Conservation (phyloP, 2,888 invertebrate genomes). For the Notodonta dromedarius region DNA sequence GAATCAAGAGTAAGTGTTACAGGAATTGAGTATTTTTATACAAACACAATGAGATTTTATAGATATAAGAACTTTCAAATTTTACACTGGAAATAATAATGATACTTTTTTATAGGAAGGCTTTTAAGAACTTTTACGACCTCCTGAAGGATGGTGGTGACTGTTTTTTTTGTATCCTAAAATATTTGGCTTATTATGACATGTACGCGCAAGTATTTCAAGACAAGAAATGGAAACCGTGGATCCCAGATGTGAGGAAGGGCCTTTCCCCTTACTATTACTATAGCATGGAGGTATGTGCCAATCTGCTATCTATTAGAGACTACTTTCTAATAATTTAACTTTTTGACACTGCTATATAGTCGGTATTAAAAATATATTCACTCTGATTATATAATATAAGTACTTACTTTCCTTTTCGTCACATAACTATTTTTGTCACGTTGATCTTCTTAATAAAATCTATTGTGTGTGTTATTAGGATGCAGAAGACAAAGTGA, state of each 20-base stretch:
- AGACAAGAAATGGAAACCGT: not conserved
- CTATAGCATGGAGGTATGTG: not conserved
- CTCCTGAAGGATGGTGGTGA: not conserved
- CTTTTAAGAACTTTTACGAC: not conserved
- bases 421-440: too few relatives aligned
- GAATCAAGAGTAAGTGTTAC: constrained; percentile 1
- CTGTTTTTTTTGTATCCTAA: not conserved
- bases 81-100: too few relatives aligned
- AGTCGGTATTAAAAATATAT: too few relatives aligned
- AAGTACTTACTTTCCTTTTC: not conserved
- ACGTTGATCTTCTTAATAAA: too few relatives aligned
- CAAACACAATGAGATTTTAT: too few relatives aligned
- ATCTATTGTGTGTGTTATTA: not conserved
- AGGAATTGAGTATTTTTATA: too few relatives aligned
- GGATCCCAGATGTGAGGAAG: not conserved
- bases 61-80: too few relatives aligned
- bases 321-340: too few relatives aligned
- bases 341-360: too few relatives aligned
- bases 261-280: not conserved
- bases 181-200: not conserved
- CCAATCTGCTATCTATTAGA: not conserved
- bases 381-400: too few relatives aligned
- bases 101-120: not conserved
- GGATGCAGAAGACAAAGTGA: not conserved
- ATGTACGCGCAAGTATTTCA: not conserved